Base-by-base conservation (phyloP, 1,140 invertebrate genomes). In the Drosophila repletoides region DNA sequence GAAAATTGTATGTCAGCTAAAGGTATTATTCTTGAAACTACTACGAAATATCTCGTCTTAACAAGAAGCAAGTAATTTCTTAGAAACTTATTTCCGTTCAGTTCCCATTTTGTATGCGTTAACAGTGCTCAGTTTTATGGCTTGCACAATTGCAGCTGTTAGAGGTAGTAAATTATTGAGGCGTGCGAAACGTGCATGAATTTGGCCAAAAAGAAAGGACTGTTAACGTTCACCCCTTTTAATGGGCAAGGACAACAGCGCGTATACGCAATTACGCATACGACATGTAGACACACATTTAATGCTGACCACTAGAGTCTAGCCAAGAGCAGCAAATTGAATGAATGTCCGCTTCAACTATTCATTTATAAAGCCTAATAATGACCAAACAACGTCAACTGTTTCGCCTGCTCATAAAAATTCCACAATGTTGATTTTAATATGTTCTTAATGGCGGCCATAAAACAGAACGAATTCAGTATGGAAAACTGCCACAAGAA, bases 351-450 rank as follows among this genome's bases (percentile, higher is more conserved):
- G 38, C 26, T 59, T 28, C 34, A 29, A 26, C n/a, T n/a, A n/a
- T 31, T 29, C 55, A 21, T 60, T 56, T 70, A 45, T 60, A 28
- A n/a, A 15, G 65, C 53, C 65, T 40, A 58, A 59, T 70, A 68
- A 72, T 55, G 33, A 40, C 24, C 48, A 33, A 24, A 10, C 22
- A 53, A 4, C 40, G 29, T 67, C 38, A 60, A 56, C 63, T 29
- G 36, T 52, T 52, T 56, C 34, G 29, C 26, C 3, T n/a, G 24
- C 45, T 45, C 75, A 59, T 80, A 79, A 80, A 80, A 79, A 80
- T 80, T 79, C 76, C 75, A 60, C 55, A 58, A 56, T 74, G 75
- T 53, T 79, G 70, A 74, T 74, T 80, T 77, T 79, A 77, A 79
- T 79, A 79, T 66, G 58, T 48, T 60, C 70, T 70, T 79, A 79